Conservation (phyloP, 1,140 invertebrate species). For the Myzus persicae region DNA sequence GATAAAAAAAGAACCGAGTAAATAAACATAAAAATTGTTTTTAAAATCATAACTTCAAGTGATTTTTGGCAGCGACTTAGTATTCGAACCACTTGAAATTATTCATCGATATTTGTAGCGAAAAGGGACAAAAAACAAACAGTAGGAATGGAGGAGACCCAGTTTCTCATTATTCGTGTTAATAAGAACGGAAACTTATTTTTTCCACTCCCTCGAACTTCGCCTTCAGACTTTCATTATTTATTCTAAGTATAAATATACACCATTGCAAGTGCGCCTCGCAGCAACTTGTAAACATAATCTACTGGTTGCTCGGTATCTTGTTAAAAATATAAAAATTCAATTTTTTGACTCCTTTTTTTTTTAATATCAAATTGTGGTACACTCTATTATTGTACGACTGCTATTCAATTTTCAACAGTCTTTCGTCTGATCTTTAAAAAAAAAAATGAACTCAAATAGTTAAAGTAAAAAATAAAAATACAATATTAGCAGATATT, state of each 20-base stretch:
- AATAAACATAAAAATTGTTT: not conserved
- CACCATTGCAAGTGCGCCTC: constrained; percentile 30
- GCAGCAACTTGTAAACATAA: constrained; percentile 41
- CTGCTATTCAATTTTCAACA: not conserved
- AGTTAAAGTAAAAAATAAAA: not conserved
- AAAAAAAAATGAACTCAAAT: not conserved
- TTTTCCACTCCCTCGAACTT: constrained; percentile 45
- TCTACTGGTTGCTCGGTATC: constrained; percentile 7
- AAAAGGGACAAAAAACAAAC: not conserved
- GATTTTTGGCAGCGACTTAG: constrained; percentile 1
- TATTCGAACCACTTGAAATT: constrained; percentile 21
- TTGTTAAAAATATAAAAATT: constrained; percentile 36
- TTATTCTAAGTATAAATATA: constrained; percentile 46
- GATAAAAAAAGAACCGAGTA: not conserved
- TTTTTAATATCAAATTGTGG: constrained; percentile 25
- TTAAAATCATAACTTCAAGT: not conserved
- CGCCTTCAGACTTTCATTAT: constrained; percentile 45
- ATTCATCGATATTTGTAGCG: constrained; percentile 32
- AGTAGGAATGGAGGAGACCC: not conserved
- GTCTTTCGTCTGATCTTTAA: not conserved
- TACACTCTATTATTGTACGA: not conserved
- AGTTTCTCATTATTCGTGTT: constrained; percentile 52
- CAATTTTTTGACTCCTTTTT: not conserved
- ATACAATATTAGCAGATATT: not conserved
- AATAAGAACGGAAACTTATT: constrained; percentile 56